Conservation (phyloP, 1,140 invertebrate genomes). For the Zaprionus gabonicus region DNA sequence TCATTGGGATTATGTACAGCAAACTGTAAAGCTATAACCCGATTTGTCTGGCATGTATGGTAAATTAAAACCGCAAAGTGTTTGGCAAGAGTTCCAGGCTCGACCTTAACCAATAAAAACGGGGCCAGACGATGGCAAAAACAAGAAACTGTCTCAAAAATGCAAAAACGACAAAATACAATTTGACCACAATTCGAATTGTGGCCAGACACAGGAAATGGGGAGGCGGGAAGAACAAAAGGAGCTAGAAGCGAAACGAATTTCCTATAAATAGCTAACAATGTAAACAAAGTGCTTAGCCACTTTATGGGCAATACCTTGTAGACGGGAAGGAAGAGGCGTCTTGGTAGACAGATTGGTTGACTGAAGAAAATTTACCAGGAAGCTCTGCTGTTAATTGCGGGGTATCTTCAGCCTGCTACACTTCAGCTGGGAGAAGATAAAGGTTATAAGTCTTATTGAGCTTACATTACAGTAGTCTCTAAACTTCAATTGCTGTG, state of each 20-base stretch:
- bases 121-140: constrained; percentile 1
- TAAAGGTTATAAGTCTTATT: no score
- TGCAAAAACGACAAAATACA: constrained; percentile 58
- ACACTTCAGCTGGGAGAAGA: no score
- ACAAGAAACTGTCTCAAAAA: constrained; percentile 40
- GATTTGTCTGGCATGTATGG: constrained; percentile 50
- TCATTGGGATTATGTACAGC: constrained; percentile 58
- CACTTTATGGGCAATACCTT: constrained; percentile 34
- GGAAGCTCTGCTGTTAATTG: neutral
- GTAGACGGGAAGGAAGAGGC: neutral
- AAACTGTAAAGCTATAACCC: constrained; percentile 54
- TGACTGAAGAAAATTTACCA: neutral
- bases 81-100: constrained; percentile 57
- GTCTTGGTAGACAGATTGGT: no score
- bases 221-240: neutral
- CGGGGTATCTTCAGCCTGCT: no score
- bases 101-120: constrained; percentile 51
- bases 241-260: constrained; percentile 14
- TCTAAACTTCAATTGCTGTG: no score
- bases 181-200: constrained; percentile 73
- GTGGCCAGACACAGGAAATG: constrained; percentile 38
- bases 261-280: constrained; percentile 51
- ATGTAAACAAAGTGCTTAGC: constrained; percentile 60
- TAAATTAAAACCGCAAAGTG: constrained; percentile 69
- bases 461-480: no score